Evolutionary conservation across 2,888 invertebrate species (phyloP), one percentile per base, ranked within the genome.

Genomic region (Atethmia centrago): DNA sequence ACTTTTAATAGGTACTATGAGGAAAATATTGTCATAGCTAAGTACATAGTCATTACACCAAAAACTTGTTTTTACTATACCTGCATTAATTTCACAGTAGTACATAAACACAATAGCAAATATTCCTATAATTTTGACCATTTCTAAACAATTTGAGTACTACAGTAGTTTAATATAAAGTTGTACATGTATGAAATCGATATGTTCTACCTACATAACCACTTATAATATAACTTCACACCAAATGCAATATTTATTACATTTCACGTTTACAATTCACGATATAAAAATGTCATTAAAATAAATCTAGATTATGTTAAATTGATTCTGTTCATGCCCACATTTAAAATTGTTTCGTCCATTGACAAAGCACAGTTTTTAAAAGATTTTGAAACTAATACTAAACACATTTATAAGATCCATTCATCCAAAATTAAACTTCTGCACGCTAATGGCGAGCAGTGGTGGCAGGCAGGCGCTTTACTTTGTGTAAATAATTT

Each of bases 81-180:
- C 83, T 74, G 77, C 80, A 67, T 73, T 63, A 25, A 77, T 80
- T 79, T 83, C 82, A 71, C 72, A 69, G 56, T 59, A 84, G 61
- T 67, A 69, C 42, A 81, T 58, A 61, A 74, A 72, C 51, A 87
- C 58, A 61, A 82, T 59, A 9, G 69, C 58, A 25, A 82, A 55
- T 58, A 82, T 36, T 55, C 56, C 74, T n/a, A 82, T 42, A 66
- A 74, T 55, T 62, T 74, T 71, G 21, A 64, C 64, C 75, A 83
- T 82, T 79, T 79, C 71, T 79, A 58, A 64, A 71, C 31, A 45
- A 58, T 55, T 49, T 25, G 1, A 28, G 5, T 36, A 42, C 40
- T 36, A 65, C 12, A 49, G 2, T 47, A 21, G 21, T 55, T 65
- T 74, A 2, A 10, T 63, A 28, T 59, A 64, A 81, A 47, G 2